Base-by-base conservation (phyloP, 2,888 invertebrate genomes). In the Terebella lapidaria region DNA sequence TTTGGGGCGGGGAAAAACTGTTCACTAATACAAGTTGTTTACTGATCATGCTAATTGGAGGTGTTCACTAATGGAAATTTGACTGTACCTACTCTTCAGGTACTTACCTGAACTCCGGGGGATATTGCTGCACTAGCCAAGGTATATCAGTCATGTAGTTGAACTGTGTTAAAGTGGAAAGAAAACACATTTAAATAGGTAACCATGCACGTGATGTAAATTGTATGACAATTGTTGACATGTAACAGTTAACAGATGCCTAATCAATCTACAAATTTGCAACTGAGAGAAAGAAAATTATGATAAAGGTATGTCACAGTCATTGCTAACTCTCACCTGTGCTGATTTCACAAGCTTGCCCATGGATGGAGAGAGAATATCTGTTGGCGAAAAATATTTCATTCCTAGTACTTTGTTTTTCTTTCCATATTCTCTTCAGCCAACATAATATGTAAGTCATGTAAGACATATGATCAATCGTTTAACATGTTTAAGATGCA, bases 141-240 rank as follows among this genome's bases (percentile, higher is more conserved):
- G 88, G 89, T 10, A 91, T 84, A 71, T 95, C 93, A 45, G 94
- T 89, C 90, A 94, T 91, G 72, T 92, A 95, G 80, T 92, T 95
- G 27, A 95, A 89, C 81, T 95, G 92, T 27, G 65, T 54, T 25
- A 25, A 47, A 54, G 61, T 18, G 22, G 26, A 56, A 57, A 15
- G 26, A 24, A 58, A 58, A n/a, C 10, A 49, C 46, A 42, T 1
- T 10, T 35, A n/a, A 10, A 15, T 35, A n/a, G 18, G 15, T 10
- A 45, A 26, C 26, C 18, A 15, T 35, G 18, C 4, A 27, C n/a
- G 25, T 20, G 24, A 22, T 25, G 4, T n/a, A 46, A 45, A 15
- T 42, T 58, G 4, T 24, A 35, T 46, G 58, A 49, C 15, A 49
- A 10, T 5, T 49, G 22, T 49, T 20, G 18, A 22, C 15, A 49